Base-by-base conservation (phyloP, 2,113 vertebrate genomes). In the Ursus arctos region DNA sequence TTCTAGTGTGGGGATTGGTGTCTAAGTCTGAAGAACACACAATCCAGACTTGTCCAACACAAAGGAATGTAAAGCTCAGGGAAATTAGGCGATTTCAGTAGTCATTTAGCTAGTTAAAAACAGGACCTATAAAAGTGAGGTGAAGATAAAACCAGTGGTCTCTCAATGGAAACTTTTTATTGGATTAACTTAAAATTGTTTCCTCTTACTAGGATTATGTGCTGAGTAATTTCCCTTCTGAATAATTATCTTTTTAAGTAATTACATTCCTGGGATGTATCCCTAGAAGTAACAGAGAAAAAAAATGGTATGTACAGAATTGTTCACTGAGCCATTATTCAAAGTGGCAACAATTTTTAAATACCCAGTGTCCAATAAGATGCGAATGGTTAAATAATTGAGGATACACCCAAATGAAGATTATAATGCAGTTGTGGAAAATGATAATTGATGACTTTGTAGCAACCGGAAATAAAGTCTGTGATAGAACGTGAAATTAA, bases 331-430 rank as follows among this genome's bases (percentile, higher is more conserved):
- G 63, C 24, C 22, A 87, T 96, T 95, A 86, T 83, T 95, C 43
- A 95, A 95, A 97, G 83, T 74, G 85, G 43, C 43, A 91, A 74
- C 59, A 79, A 33, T 51, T 97, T 96, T 88, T 40, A 51, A 93
- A 80, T 55, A 90, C 9, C 28, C 51, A 83, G n/a, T 53, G 14
- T 86, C 14, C 47, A 63, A 11, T 83, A 91, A 53, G 33, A 83
- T 65, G 96, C 49, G 24, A 82, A 82, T 49, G 11, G 24, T 86
- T 95, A 88, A 82, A 61, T 96, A 67, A 92, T 24, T 92, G 80
- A 74, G 43, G 36, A 59, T 84, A 21, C 0, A 67, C 13, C n/a
- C 33, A 89, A 88, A 92, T 69, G 61, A 76, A 51, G 8, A 65
- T 94, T 77, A 77, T 47, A 63, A 90, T 63, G 6, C 69, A 57